Conservation (phyloP, 2,113 vertebrate species). For the Orycteropus afer region DNA sequence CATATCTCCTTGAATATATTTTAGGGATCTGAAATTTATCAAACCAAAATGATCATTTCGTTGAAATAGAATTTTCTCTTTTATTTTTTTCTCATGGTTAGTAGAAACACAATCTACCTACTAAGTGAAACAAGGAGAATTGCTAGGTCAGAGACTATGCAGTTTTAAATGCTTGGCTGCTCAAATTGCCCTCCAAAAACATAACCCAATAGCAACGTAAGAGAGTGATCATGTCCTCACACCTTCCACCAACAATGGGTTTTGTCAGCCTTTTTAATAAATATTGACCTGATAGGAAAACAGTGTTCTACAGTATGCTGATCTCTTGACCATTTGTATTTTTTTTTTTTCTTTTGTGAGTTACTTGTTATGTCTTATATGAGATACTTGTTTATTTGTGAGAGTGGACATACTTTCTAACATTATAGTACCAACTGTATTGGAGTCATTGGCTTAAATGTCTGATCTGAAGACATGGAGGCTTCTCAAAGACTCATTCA, state of each 20-base stretch:
- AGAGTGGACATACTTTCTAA: not conserved
- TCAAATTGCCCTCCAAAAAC: not conserved
- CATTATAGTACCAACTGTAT: not conserved
- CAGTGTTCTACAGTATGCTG: not conserved
- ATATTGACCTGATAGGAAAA: not conserved
- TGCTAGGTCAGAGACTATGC: slow-evolving; percentile 4
- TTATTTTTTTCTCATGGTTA: not conserved
- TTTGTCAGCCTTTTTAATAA: not conserved
- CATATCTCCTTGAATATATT: not conserved
- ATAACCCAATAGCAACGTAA: not conserved
- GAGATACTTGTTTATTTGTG: not conserved
- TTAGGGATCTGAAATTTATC: not conserved
- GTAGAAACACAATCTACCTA: not conserved
- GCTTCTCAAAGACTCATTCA: not conserved
- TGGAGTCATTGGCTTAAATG: not conserved
- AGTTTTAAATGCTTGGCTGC: not conserved
- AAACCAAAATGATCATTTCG: slow-evolving; percentile 28
- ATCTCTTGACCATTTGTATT: not conserved
- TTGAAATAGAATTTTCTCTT: not conserved
- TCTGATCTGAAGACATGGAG: not conserved
- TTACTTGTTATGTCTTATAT: not conserved
- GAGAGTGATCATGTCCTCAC: not conserved
- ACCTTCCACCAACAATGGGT: not conserved
- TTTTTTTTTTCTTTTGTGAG: not conserved
- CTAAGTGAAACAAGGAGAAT: not conserved